Conservation (phyloP, 1,140 invertebrate species). For the Callitettix versicolor region DNA sequence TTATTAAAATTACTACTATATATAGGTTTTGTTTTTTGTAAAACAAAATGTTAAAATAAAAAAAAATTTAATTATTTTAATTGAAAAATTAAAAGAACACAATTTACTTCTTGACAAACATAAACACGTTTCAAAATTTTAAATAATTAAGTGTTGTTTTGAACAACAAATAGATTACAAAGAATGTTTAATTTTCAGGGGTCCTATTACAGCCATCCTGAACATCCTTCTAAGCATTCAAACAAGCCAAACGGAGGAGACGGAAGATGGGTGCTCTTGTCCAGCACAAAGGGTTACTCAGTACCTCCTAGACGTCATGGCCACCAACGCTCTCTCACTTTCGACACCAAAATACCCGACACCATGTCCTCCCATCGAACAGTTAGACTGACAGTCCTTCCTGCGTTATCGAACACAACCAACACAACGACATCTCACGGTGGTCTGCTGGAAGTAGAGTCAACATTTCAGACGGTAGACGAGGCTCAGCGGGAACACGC, state of each 20-base stretch:
- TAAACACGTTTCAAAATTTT: too few species aligned
- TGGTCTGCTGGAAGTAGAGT: constrained; percentile 60
- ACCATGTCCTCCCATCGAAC: constrained; percentile 21
- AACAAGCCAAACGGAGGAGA: constrained; percentile 50
- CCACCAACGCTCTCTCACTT: constrained; percentile 12
- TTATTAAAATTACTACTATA: too few species aligned
- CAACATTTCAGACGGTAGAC: constrained; percentile 56
- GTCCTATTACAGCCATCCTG: too few species aligned
- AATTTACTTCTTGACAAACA: too few species aligned
- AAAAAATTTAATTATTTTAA: too few species aligned
- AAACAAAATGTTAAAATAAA: too few species aligned
- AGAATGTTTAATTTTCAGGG: too few species aligned
- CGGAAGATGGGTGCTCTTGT: constrained; percentile 63
- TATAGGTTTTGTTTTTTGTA: too few species aligned
- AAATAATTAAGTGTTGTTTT: too few species aligned
- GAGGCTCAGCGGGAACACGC: constrained; percentile 40
- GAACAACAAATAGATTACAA: too few species aligned
- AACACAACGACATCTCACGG: constrained; percentile 62
- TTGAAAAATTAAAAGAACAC: too few species aligned
- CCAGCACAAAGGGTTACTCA: constrained; percentile 61
- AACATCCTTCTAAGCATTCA: constrained; percentile 30
- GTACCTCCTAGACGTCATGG: constrained; percentile 30
- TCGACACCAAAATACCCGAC: neutral
- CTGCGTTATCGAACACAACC: constrained; percentile 46
- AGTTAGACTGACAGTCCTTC: constrained; percentile 57